A percentile compares a stretch with the other conserved stretches of the same genome.
These are phyloP conservation scores for Brenthis ino DNA, from an alignment of 2,888 invertebrate genomes.

Conservation along the genomic window DNA sequence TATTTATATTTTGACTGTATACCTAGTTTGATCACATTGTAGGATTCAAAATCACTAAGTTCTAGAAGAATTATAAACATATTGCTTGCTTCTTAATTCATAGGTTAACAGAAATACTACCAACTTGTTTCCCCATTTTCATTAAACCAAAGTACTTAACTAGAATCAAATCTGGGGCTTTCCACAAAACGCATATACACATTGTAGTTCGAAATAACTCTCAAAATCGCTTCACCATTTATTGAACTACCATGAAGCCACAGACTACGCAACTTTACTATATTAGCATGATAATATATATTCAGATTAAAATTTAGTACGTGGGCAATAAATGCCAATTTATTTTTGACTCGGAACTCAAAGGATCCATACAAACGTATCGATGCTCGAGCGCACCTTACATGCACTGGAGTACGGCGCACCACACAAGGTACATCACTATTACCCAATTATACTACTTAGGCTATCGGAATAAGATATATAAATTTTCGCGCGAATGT, in stretches of 20 bases:
- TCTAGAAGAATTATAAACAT: too few species aligned
- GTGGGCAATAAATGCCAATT: conserved; percentile 35
- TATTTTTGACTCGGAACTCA: conserved; percentile 33
- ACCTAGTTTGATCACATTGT: too few species aligned
- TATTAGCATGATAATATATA: conserved; percentile 15
- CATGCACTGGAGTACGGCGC: conserved; percentile 51
- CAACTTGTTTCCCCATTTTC: not conserved
- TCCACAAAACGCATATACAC: not conserved
- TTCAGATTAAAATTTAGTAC: conserved; percentile 16
- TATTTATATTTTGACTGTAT: too few species aligned
- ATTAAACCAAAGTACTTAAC: not conserved
- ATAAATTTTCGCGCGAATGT: conserved; percentile 13
- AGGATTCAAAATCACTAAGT: too few species aligned
- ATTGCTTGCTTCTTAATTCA: too few species aligned
- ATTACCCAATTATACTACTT: conserved; percentile 24
- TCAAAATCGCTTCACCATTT: conserved; percentile 10
- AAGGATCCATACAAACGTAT: conserved; percentile 37
- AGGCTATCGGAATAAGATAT: conserved; percentile 29
- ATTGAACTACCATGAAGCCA: not conserved
- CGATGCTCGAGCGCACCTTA: conserved; percentile 48
- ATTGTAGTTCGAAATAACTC: not conserved
- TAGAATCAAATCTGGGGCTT: not conserved
- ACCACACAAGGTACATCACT: conserved; percentile 1
- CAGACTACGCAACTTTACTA: conserved; percentile 3
- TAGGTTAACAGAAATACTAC: too few species aligned